These are phyloP conservation scores for Onychorhynchus coronatus DNA, from an alignment of 2,113 vertebrate species.

Conservation along the genomic window DNA sequence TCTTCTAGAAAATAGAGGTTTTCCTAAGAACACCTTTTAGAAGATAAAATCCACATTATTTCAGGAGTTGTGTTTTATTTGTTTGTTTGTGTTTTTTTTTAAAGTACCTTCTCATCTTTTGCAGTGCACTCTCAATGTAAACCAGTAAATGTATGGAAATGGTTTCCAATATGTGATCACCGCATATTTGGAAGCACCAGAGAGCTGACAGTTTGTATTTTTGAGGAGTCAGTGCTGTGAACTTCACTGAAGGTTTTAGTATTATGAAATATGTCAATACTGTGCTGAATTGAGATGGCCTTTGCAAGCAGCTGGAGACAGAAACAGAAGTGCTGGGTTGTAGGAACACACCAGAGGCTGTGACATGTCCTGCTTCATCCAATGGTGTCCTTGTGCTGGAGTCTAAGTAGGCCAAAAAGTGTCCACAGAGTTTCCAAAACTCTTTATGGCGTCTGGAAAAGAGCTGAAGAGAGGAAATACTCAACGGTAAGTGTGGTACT, in stretches of 20 bases:
- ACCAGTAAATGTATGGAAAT: background rate
- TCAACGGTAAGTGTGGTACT: background rate
- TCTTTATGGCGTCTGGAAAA: rapidly evolving
- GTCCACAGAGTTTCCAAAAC: background rate
- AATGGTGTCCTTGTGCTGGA: background rate
- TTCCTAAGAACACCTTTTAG: background rate
- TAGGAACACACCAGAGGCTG: background rate
- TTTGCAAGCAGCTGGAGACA: background rate
- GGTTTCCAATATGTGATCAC: background rate
- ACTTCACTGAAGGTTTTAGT: background rate
- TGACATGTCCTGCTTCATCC: background rate
- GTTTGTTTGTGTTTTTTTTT: background rate
- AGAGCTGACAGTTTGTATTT: background rate
- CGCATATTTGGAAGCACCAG: background rate
- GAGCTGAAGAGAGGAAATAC: background rate
- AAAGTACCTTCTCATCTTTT: background rate
- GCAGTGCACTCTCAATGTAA: background rate
- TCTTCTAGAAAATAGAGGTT: background rate
- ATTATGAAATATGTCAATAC: background rate
- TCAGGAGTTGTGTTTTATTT: background rate
- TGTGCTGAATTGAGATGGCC: background rate
- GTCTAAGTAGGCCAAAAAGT: background rate
- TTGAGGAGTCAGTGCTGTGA: background rate
- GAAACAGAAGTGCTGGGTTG: background rate
- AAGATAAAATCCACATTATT: background rate